These are phyloP conservation scores for Rhinichthys osculus DNA, from an alignment of 2,797 vertebrate genomes.

Conservation along the genomic window DNA sequence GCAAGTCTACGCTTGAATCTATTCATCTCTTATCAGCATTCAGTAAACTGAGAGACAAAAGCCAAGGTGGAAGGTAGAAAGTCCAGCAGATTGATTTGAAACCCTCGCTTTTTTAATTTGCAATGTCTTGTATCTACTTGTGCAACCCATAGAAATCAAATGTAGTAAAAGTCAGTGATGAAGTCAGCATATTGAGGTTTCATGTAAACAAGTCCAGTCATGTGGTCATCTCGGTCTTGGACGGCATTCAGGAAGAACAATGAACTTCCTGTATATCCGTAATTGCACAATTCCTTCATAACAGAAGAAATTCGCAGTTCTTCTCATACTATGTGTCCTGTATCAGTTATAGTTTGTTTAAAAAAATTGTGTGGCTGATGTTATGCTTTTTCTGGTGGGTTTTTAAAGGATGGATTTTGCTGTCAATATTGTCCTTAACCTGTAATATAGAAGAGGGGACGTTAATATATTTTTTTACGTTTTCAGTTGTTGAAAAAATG, in stretches of 20 bases:
- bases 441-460: neutral
- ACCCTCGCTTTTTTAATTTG: neutral
- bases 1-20: conserved; percentile 29
- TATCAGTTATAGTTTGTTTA: neutral
- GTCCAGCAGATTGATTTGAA: conserved; percentile 3
- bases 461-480: neutral
- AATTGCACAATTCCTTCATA: neutral
- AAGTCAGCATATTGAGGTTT: conserved; percentile 5
- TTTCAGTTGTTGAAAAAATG: neutral
- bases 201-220: conserved; percentile 7
- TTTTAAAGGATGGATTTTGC: neutral
- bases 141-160: neutral
- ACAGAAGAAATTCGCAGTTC: neutral
- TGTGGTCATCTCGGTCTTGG: conserved; percentile 2
- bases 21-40: conserved; percentile 39
- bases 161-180: neutral
- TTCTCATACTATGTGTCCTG: neutral
- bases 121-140: neutral
- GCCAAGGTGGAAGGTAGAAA: conserved; percentile 16
- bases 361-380: neutral
- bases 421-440: neutral
- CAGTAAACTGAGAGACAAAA: conserved; percentile 38
- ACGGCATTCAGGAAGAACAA: neutral
- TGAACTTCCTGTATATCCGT: neutral
- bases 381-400: neutral